Evolutionary conservation across 2,113 vertebrate species (phyloP), one percentile per base, ranked within the genome.

Genomic region (Thalassarche chlororhynchos): DNA sequence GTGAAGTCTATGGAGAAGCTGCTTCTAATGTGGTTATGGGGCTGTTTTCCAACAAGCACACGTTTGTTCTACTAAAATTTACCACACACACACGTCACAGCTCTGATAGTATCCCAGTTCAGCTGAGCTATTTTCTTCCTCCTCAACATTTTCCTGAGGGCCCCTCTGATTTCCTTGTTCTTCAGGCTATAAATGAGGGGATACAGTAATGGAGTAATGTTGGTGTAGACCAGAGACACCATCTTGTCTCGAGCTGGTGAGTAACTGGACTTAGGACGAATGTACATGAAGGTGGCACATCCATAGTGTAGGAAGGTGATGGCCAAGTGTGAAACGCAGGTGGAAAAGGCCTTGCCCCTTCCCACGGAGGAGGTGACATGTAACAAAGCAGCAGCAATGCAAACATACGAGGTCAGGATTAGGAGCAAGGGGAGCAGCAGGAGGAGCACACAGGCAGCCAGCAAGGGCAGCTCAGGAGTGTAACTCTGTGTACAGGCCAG

Each of bases 141-240:
- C 38, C 57, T 94, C 74, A 95, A 52, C 89, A 87, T 94, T 91
- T 91, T 97, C 52, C 40, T 68, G 61, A 97, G 69, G 40, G 87
- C 34, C 5, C 31, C 78, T 84, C 84, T 95, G 44, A 96, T 71
- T 79, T 96, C 94, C 44, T 84, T 93, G 87, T 89, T 97, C 69
- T 69, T 96, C 61, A 94, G 72, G 81, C 96, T 84, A 14, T 96
- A 97, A 75, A 96, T 95, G 29, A 98, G 95, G 5, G 96, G 97
- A 87, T 98, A 98, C 49, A 98, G 90, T 32, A 98, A 74, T 0
- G 98, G 98, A 12, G 97, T 98, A 40, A 98, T 12, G 15, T 97
- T 98, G 71, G 97, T 98, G 62, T 98, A 98, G 75, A 98, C 77
- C 24, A 98, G 96, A 11, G 98, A 98, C 40, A 98, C 84, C 8